A percentile compares a stretch with the other conserved stretches of the same genome.
phyloP scores from a whole-genome alignment of 2,888 invertebrate species.

The Leptinotarsa juncta region DNA sequence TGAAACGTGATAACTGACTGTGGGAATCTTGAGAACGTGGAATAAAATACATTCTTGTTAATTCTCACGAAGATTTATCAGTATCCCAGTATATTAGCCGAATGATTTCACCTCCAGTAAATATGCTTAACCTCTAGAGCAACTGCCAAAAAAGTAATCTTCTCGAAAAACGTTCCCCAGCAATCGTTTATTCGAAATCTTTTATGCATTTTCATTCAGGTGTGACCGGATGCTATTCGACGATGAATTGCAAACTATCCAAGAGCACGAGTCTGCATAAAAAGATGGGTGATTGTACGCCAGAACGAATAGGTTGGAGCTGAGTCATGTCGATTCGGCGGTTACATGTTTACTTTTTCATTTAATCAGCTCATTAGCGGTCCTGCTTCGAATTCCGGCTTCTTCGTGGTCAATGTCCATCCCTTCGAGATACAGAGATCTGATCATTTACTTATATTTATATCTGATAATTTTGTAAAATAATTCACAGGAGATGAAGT shows the following conservation, averaged over 20 bases:
- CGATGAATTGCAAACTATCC: slow-evolving; percentile 23
- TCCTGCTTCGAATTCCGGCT: not conserved
- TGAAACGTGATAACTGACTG: no score
- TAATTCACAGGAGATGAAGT: no score
- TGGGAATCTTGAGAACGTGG: no score
- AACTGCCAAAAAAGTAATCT: slow-evolving; percentile 7
- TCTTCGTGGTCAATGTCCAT: not conserved
- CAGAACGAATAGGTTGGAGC: slow-evolving; percentile 10
- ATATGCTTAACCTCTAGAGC: not conserved
- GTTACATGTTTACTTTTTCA: slow-evolving; percentile 20
- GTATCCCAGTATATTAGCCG: not conserved
- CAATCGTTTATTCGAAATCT: slow-evolving; percentile 11
- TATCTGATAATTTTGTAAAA: no score
- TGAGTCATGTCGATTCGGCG: slow-evolving; percentile 19
- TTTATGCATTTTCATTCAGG: slow-evolving; percentile 17
- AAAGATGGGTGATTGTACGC: slow-evolving; percentile 22
- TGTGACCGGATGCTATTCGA: slow-evolving; percentile 25
- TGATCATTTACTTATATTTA: no score
- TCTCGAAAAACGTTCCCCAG: slow-evolving; percentile 1
- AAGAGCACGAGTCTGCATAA: slow-evolving; percentile 24
- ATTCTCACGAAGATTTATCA: not conserved
- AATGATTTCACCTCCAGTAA: not conserved
- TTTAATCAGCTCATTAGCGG: slow-evolving; percentile 18
- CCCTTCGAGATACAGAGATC: not conserved
- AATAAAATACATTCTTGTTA: not conserved